phyloP scores from a whole-genome alignment of 2,888 invertebrate species.

The Eupithecia inturbata region DNA sequence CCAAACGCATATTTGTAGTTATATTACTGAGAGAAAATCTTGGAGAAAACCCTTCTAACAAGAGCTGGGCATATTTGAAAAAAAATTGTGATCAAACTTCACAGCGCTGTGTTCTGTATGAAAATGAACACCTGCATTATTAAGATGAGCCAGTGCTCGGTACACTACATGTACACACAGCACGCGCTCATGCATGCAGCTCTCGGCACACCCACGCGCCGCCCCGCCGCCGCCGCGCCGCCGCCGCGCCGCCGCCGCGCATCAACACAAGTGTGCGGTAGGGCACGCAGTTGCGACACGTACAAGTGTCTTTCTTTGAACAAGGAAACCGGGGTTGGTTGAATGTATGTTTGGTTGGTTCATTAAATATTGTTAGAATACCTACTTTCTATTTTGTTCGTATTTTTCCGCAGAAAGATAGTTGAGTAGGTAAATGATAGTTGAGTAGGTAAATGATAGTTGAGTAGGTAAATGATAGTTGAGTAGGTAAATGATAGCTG shows the following conservation, averaged over 20 bases:
- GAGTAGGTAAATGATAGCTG: background rate
- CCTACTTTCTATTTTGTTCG: background rate
- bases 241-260: background rate
- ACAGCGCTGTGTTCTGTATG: constrained; percentile 4
- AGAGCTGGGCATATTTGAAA: background rate
- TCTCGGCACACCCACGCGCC: background rate
- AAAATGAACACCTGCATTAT: constrained; percentile 25
- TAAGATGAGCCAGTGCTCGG: background rate
- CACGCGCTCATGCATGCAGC: background rate
- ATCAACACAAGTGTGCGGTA: background rate
- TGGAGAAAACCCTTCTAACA: background rate
- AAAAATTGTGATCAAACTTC: background rate
- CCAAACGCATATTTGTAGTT: background rate
- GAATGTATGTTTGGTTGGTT: background rate
- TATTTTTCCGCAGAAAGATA: background rate
- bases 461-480: too few relatives aligned
- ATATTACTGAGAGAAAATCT: background rate
- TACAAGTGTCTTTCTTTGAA: background rate
- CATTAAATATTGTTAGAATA: background rate
- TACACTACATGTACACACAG: background rate
- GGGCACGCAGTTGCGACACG: constrained; percentile 5
- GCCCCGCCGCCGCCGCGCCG: background rate
- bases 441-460: too few relatives aligned
- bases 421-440: background rate
- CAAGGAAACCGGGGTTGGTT: constrained; percentile 8